These are phyloP conservation scores for Diglossa cyanea DNA, from an alignment of 2,797 vertebrate species.

Conservation along the genomic window DNA sequence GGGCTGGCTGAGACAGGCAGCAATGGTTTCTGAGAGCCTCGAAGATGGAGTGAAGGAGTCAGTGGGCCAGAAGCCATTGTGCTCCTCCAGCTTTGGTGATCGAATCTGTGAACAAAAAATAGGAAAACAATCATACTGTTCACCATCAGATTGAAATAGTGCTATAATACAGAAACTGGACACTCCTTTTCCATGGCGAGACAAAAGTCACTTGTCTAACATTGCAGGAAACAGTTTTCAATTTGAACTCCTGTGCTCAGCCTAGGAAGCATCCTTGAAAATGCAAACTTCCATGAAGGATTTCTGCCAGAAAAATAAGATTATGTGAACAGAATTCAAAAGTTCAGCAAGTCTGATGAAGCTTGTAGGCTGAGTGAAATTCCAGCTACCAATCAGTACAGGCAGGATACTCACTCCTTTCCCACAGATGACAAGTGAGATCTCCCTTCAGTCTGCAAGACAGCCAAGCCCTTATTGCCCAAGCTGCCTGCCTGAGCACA, in stretches of 20 bases:
- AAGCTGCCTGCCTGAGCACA: neutral
- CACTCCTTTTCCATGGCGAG: neutral
- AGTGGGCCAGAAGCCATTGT: slow-evolving; percentile 78
- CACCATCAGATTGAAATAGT: neutral
- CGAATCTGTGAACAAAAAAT: slow-evolving; percentile 72
- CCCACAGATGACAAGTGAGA: neutral
- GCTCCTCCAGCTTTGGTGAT: slow-evolving; percentile 79
- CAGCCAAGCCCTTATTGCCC: neutral
- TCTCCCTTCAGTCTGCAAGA: neutral
- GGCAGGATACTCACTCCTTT: neutral
- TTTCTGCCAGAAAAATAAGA: neutral
- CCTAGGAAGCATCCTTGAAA: neutral
- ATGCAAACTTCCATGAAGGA: neutral
- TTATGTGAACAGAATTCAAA: neutral
- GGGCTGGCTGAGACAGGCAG: slow-evolving; percentile 77
- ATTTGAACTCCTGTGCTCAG: fast-evolving
- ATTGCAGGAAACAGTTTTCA: neutral
- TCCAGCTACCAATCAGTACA: neutral
- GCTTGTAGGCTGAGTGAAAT: neutral
- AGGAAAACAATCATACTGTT: neutral
- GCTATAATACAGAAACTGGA: neutral
- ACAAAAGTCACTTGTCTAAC: neutral
- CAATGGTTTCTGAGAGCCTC: slow-evolving; percentile 73
- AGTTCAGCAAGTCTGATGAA: neutral
- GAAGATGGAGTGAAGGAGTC: slow-evolving; percentile 67